phyloP scores from a whole-genome alignment of 2,888 invertebrate genomes.

The Leptinotarsa haldemani region DNA sequence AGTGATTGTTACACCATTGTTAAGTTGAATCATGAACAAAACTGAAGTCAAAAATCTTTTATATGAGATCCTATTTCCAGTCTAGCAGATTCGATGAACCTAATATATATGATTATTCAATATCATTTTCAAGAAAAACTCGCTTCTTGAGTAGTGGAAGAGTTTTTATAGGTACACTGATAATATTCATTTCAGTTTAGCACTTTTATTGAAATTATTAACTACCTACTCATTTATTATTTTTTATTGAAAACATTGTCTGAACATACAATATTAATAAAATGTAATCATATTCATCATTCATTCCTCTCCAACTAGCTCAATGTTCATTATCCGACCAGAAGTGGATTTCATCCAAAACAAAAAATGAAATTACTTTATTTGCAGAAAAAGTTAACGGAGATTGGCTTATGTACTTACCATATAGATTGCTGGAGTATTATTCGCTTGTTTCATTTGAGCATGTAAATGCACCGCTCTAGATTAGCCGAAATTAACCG shows the following conservation, averaged over 20 bases:
- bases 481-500: slow-evolving; percentile 44
- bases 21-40: no score
- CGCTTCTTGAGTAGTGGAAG: no score
- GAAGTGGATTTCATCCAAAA: slow-evolving; percentile 11
- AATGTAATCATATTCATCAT: slow-evolving; percentile 3
- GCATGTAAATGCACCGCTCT: slow-evolving; percentile 32
- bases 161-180: no score
- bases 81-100: no score
- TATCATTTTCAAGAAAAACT: no score
- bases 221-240: no score
- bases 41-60: no score
- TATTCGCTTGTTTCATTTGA: slow-evolving; percentile 27
- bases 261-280: not conserved
- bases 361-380: not conserved
- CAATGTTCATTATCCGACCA: slow-evolving; percentile 3
- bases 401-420: slow-evolving; percentile 28
- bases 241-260: not conserved
- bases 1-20: no score
- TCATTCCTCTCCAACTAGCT: not conserved
- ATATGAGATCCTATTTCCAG: no score
- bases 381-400: slow-evolving; percentile 17
- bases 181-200: no score
- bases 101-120: no score
- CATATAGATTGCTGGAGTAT: slow-evolving; percentile 39
- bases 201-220: no score